Conservation (phyloP, 53 echinoderm and acorn worm genomes). For the Patiria pectinifera region DNA sequence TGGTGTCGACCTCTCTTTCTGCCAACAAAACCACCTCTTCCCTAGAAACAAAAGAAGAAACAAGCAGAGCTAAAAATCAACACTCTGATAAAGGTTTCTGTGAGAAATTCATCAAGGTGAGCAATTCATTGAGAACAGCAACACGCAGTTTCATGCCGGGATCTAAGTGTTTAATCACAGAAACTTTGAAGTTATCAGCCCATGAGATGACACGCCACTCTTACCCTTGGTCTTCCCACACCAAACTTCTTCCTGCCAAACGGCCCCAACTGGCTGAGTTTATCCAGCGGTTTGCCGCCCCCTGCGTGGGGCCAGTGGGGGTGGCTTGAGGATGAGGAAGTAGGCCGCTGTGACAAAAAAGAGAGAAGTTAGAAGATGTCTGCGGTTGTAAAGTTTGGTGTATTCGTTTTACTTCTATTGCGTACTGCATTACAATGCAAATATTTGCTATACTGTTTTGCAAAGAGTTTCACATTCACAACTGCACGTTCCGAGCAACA, state of each 20-base stretch:
- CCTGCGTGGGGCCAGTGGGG: slow-evolving; percentile 72
- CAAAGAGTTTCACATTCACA: too few species aligned
- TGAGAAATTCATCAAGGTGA: too few species aligned
- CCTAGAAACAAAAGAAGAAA: slow-evolving; percentile 53
- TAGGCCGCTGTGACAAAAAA: background rate
- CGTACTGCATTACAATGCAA: too few species aligned
- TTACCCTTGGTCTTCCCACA: slow-evolving; percentile 82
- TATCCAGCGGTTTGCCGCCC: slow-evolving; percentile 94
- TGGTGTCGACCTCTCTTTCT: slow-evolving; percentile 73
- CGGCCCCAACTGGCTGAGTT: slow-evolving; percentile 82
- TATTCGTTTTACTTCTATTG: too few species aligned
- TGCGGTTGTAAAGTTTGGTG: too few species aligned
- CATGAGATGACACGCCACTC: background rate
- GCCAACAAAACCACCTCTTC: slow-evolving; percentile 74
- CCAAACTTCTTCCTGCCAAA: slow-evolving; percentile 83
- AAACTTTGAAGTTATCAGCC: background rate
- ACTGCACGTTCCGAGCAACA: too few species aligned
- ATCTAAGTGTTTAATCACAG: background rate
- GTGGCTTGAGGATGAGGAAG: slow-evolving; percentile 9
- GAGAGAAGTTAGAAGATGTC: too few species aligned
- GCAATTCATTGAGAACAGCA: too few species aligned
- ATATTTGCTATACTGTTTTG: too few species aligned
- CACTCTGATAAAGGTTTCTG: background rate
- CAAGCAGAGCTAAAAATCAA: background rate
- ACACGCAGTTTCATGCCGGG: too few species aligned